phyloP scores from a whole-genome alignment of 2,113 vertebrate species.

The Pimephales promelas region DNA sequence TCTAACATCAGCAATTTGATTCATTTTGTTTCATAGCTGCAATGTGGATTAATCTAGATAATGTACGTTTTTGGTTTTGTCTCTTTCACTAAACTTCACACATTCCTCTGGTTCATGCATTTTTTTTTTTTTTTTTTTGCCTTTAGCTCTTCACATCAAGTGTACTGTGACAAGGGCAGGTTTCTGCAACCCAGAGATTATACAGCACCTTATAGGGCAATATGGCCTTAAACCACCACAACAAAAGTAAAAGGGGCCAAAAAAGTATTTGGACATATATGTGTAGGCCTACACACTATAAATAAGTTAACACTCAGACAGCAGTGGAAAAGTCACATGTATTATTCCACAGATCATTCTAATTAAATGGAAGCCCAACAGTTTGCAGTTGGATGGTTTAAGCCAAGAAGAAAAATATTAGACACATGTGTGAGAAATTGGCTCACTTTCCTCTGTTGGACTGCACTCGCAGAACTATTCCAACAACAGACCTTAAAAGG shows the following conservation, averaged over 20 bases:
- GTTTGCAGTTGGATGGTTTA: neutral
- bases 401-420: neutral
- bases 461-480: neutral
- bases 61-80: neutral
- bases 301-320: neutral
- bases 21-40: neutral
- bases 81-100: neutral
- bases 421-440: constrained; percentile 11
- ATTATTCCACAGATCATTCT: neutral
- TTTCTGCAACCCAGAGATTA: neutral
- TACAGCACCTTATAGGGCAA: neutral
- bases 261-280: neutral
- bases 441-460: neutral
- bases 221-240: neutral
- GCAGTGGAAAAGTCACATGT: neutral
- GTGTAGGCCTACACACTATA: neutral
- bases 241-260: neutral
- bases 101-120: neutral
- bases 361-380: neutral
- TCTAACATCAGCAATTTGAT: neutral
- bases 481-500: constrained; percentile 9
- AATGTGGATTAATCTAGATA: neutral
- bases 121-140: neutral
- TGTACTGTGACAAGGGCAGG: neutral
- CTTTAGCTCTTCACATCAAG: neutral